Evolutionary conservation across 1,140 invertebrate genomes (phyloP), one percentile per base, ranked within the genome.

Genomic region (Cardiocondyla obscurior): DNA sequence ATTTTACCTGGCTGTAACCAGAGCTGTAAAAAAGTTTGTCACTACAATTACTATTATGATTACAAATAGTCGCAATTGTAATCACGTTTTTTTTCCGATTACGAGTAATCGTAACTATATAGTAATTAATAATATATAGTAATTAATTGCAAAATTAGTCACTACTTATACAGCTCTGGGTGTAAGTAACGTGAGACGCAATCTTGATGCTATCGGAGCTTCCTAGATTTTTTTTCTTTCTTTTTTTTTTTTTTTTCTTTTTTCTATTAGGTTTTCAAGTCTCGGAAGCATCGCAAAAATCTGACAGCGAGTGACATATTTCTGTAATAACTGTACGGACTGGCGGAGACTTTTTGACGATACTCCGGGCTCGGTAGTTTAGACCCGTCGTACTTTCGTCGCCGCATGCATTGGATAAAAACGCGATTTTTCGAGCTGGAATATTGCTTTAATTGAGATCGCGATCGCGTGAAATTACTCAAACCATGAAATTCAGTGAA

Each of bases 381-480:
- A 49, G 46, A 79, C 69, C 69, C 22, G 16, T 7, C 28, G 44
- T 64, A 44, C 28, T 64, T 49, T 53, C 46, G 62, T 67, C 58
- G 72, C 49, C 57, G 60, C 60, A 36, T 51, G 46, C 30, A 53
- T 77, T 36, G 30, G 7, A 69, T 25, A 22, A 30, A 67, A 79
- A 79, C 12, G 46, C 62, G 62, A 79, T 79, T 79, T 79, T 79
- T 79, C 49, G 74, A 69, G 62, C 74, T 69, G 74, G 62, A 79
- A 69, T 79, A 79, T 79, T 79, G 49, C 74, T 79, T 79, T 79
- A 79, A 79, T 79, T 79, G 74, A 79, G 74, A 79, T 69, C 74
- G 74, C 74, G 74, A 79, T 79, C 74, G 74, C 74, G 74, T 79
- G 74, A 79, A 79, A 79, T 79, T 79, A 79, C 74, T 79, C 74